Conservation (phyloP, 2,888 invertebrate genomes). For the Empis livida region DNA sequence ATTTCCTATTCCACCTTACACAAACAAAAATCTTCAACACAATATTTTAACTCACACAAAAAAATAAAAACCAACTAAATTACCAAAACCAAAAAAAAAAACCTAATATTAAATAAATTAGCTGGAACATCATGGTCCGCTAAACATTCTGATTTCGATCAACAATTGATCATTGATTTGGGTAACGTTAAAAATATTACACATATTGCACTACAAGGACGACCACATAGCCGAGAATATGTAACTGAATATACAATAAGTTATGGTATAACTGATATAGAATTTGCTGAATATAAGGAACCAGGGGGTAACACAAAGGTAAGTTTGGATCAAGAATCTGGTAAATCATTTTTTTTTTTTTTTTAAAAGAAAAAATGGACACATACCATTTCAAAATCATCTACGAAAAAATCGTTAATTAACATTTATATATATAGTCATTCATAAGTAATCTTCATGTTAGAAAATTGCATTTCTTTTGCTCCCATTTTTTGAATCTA, state of each 20-base stretch:
- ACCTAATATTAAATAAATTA: slow-evolving; percentile 32
- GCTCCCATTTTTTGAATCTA: too few species aligned
- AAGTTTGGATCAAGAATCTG: slow-evolving; percentile 26
- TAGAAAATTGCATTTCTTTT: too few species aligned
- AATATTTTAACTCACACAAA: neutral
- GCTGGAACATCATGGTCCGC: slow-evolving; percentile 90
- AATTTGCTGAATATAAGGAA: slow-evolving; percentile 82
- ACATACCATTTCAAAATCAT: too few species aligned
- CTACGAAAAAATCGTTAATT: too few species aligned
- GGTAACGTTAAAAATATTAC: slow-evolving; percentile 80
- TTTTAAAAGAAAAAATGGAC: too few species aligned
- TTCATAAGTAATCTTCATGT: too few species aligned
- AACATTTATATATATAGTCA: too few species aligned
- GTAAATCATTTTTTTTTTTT: too few species aligned
- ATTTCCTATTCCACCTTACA: neutral
- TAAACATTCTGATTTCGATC: slow-evolving; percentile 79
- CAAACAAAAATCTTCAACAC: neutral
- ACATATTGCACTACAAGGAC: slow-evolving; percentile 77
- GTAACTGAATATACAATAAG: slow-evolving; percentile 89
- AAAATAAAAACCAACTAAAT: neutral
- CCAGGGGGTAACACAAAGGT: slow-evolving; percentile 83
- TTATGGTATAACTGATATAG: slow-evolving; percentile 82
- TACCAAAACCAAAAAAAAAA: neutral
- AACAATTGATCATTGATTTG: slow-evolving; percentile 82
- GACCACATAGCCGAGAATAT: slow-evolving; percentile 79